Evolutionary conservation across 2,113 vertebrate species (phyloP), one percentile per base, ranked within the genome.

Genomic region (Trichomycterus rosablanca): DNA sequence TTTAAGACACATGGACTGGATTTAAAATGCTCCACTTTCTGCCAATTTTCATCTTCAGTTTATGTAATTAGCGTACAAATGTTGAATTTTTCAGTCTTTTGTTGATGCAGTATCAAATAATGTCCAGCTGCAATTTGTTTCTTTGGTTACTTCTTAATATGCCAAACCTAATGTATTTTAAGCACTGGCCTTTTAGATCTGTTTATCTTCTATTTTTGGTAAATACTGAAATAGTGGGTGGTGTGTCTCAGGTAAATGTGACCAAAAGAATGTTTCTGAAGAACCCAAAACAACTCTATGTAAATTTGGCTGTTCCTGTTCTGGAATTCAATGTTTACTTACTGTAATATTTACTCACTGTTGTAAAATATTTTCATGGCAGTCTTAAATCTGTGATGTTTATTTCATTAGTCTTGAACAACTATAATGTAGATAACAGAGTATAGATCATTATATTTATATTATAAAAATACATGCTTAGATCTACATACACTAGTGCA

Each of bases 231-330:
- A 37, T 3, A 8, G 3, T 37, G 11, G 34, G 34, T 37, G 34
- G 34, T 37, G 7, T 37, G 34, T 7, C 2, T 8, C 34, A 37
- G 34, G 34, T 37, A 7, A 63, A 14, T 34, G 15, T 59, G n/a
- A 59, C 49, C 34, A 24, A 42, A 60, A 30, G 20, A 54, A 67
- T 28, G 48, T 59, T 24, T 16, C 34, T 19, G n/a, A 52, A 55
- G 20, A 40, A 55, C 20, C 10, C 19, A 45, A 44, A 52, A 67
- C 15, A 54, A 12, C 15, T 14, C 24, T 50, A 37, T 44, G 45
- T 32, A 51, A 16, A 60, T n/a, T n/a, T n/a, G n/a, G n/a, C n/a
- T n/a, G n/a, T n/a, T n/a, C n/a, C n/a, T n/a, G n/a, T n/a, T n/a
- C n/a, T n/a, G n/a, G n/a, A n/a, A n/a, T n/a, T n/a, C n/a, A n/a